Base-by-base conservation (phyloP, 2,888 invertebrate species). In the Polydrusus cervinus region DNA sequence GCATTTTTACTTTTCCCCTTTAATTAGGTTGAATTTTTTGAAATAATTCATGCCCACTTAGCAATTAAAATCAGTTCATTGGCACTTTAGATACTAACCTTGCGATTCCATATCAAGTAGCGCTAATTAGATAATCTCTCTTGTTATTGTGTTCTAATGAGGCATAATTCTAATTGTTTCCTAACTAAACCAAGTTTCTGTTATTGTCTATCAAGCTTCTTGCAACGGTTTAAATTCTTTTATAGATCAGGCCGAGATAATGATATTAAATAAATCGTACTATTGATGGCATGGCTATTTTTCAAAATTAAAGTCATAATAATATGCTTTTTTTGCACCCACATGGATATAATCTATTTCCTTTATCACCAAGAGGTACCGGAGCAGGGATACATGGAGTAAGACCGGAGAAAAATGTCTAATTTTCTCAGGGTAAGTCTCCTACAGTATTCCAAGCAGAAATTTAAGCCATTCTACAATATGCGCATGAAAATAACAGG, bases 61-160 rank as follows among this genome's bases (percentile, higher is more conserved):
- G 57, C 30, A 60, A 60, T 60, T 60, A 38, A 51, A 61, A 69
- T 69, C 16, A 60, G 69, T 57, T 61, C 69, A 61, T 69, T 69
- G 69, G 60, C 69, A 69, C 61, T 34, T 43, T 11, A 69, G 49
- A 69, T 25, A 8, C 38, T 61, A 69, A 69, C 69, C 69, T 69
- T 69, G 60, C 47, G 34, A 30, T 47, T 53, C 57, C 60, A 61
- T 69, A 60, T 61, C 34, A 0, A 69, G 47, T 61, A 49, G 60
- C 49, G 30, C 43, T 69, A 69, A 69, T 69, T 69, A 69, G 69
- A 60, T 69, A 69, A 69, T 61, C 60, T 34, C 49, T n/a, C 38
- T 47, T 61, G 45, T 60, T 57, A 69, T 69, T 60, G 69, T 69
- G 40, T 60, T 69, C 69, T 69, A 69, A 69, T 69, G 69, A 69